A percentile compares a stretch with the other conserved stretches of the same genome.
Conservation (phyloP, 1,140 invertebrate genomes). For the Rhopalosiphum padi region DNA sequence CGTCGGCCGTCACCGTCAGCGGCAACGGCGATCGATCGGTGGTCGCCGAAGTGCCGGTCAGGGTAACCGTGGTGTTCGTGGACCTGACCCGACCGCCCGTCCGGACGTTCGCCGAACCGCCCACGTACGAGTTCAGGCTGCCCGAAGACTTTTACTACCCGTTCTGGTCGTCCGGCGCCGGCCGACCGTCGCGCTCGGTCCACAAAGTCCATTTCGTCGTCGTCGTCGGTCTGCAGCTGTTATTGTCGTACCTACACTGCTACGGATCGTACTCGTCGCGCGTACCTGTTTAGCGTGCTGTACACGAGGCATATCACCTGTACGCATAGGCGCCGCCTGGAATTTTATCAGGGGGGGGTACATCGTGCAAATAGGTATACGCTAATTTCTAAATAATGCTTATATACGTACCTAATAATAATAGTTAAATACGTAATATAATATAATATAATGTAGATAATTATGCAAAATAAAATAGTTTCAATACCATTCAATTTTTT, state of each 20-base stretch:
- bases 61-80: constrained; percentile 67
- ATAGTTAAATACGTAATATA: no score
- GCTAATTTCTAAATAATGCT: no score
- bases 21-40: constrained; percentile 60
- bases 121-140: constrained; percentile 70
- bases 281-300: no score
- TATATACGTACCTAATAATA: no score
- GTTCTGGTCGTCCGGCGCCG: constrained; percentile 64
- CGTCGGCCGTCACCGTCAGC: constrained; percentile 62
- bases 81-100: constrained; percentile 68
- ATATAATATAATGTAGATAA: no score
- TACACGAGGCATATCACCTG: no score
- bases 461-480: no score
- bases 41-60: not conserved
- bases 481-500: no score
- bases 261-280: not conserved
- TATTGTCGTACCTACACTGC: not conserved
- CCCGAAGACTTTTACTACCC: constrained; percentile 78
- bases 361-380: no score
- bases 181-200: not conserved
- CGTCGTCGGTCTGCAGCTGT: not conserved
- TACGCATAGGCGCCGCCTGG: no score
- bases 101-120: constrained; percentile 68
- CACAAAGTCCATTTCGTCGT: not conserved
- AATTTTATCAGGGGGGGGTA: no score